A percentile compares a stretch with the other conserved stretches of the same genome.
Evolutionary conservation across 2,888 invertebrate genomes (phyloP).

Genomic region (Drosophila birchii): DNA sequence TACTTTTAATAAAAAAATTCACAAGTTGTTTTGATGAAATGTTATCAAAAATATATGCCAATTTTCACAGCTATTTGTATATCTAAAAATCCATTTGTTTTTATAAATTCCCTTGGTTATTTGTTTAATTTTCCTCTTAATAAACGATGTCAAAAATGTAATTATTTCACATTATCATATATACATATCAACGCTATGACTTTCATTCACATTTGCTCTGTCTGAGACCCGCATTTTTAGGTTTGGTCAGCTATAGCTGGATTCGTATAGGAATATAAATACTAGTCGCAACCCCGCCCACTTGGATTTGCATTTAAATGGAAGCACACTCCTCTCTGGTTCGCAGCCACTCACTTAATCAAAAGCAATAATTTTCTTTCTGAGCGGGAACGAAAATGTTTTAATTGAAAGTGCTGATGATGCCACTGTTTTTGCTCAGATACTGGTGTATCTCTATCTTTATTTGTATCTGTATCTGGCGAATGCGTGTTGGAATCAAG

Average conservation of each 20-base stretch:
- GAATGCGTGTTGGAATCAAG: conserved; percentile 43
- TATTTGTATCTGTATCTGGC: conserved; percentile 24
- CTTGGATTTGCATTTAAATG: conserved; percentile 44
- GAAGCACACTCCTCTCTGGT: conserved; percentile 21
- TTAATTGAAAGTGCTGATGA: conserved; percentile 78
- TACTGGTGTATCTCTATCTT: conserved; percentile 11
- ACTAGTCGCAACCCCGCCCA: conserved; percentile 20
- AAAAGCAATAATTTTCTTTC: conserved; percentile 59
- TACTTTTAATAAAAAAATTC: too few relatives aligned
- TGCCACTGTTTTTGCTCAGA: conserved; percentile 18
- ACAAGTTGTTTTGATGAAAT: neutral
- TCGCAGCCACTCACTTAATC: conserved; percentile 61
- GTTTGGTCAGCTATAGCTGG: conserved; percentile 25
- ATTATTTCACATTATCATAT: conserved; percentile 1
- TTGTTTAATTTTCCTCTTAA: conserved; percentile 11
- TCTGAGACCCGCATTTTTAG: conserved; percentile 21
- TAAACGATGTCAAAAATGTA: conserved; percentile 1
- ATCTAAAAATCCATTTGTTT: neutral
- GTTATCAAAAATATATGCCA: neutral
- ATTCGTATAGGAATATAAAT: conserved; percentile 8
- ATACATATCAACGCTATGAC: neutral
- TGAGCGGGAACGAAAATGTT: conserved; percentile 64
- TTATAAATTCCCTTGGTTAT: neutral
- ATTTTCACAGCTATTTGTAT: neutral
- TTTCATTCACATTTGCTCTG: conserved; percentile 4